Percentiles rank a stretch among this genome's conserved stretches.
These are phyloP conservation scores for Nyctibius bracteatus DNA, from an alignment of 2,113 vertebrate species.

Conservation along the genomic window DNA sequence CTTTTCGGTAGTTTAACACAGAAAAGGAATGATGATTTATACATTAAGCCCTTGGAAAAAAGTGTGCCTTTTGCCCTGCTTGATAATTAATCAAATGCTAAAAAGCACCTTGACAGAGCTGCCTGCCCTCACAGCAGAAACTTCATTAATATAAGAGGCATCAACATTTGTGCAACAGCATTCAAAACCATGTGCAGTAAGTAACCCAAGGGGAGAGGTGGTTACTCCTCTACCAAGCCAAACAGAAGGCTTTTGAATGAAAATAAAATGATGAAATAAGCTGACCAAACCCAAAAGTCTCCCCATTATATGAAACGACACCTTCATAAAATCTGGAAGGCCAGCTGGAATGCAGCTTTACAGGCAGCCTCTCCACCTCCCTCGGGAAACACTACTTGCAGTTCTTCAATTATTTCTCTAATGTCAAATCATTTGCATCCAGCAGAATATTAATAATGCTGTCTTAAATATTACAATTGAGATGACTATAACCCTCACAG, in stretches of 20 bases:
- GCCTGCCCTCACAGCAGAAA: neutral
- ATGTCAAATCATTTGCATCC: neutral
- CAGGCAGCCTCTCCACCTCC: neutral
- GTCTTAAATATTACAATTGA: neutral
- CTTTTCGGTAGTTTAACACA: neutral
- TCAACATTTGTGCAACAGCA: neutral
- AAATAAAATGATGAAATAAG: neutral
- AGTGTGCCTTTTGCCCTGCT: neutral
- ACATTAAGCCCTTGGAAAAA: neutral
- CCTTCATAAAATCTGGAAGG: neutral
- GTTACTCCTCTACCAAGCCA: neutral
- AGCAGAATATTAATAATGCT: neutral
- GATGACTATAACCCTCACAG: neutral
- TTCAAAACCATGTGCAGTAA: slow-evolving; percentile 16
- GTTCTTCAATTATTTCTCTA: neutral
- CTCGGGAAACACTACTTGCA: neutral
- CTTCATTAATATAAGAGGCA: slow-evolving; percentile 17
- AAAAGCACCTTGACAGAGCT: slow-evolving; percentile 30
- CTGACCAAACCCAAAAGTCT: neutral
- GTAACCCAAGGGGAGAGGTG: neutral
- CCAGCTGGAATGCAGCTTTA: neutral
- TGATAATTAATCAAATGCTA: slow-evolving; percentile 50
- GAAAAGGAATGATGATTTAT: slow-evolving; percentile 37
- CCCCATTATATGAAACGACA: neutral
- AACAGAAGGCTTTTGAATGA: neutral